A percentile compares a stretch with the other conserved stretches of the same genome.
Conservation (phyloP, 2,888 invertebrate genomes). For the Andrena marginata region DNA sequence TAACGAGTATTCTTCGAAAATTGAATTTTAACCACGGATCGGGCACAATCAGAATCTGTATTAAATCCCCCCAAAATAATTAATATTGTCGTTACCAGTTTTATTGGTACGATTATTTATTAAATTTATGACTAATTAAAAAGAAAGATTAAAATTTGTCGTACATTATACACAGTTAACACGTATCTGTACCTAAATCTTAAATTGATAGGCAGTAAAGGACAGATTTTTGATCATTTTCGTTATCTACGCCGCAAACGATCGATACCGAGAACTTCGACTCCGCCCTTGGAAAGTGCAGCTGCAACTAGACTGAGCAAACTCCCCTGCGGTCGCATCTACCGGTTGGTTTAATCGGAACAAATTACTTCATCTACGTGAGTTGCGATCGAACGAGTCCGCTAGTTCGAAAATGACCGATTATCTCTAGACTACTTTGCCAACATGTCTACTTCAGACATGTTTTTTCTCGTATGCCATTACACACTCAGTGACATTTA, state of each 20-base stretch:
- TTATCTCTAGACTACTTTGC: conserved; percentile 55
- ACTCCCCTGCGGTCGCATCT: conserved; percentile 45
- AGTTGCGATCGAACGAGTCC: conserved; percentile 72
- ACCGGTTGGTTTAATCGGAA: conserved; percentile 75
- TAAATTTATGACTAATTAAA: background rate
- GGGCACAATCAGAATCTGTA: too few species aligned
- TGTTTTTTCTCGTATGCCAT: conserved; percentile 4
- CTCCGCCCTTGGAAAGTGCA: conserved; percentile 44
- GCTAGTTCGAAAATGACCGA: conserved; percentile 55
- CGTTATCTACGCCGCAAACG: conserved; percentile 69
- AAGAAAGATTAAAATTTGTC: background rate
- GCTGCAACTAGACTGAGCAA: conserved; percentile 36
- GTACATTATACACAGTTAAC: too few species aligned
- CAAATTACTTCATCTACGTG: conserved; percentile 76
- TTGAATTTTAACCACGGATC: too few species aligned
- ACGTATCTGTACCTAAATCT: background rate
- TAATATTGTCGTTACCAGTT: too few species aligned
- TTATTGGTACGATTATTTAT: too few species aligned
- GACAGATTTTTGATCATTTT: conserved; percentile 62
- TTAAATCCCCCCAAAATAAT: too few species aligned
- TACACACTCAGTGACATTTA: background rate
- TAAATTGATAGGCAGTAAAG: background rate
- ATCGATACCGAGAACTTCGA: conserved; percentile 42
- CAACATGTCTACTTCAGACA: conserved; percentile 19
- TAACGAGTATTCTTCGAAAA: too few species aligned